Conservation (phyloP, 2,888 invertebrate species). For the Sarcophaga carnaria region DNA sequence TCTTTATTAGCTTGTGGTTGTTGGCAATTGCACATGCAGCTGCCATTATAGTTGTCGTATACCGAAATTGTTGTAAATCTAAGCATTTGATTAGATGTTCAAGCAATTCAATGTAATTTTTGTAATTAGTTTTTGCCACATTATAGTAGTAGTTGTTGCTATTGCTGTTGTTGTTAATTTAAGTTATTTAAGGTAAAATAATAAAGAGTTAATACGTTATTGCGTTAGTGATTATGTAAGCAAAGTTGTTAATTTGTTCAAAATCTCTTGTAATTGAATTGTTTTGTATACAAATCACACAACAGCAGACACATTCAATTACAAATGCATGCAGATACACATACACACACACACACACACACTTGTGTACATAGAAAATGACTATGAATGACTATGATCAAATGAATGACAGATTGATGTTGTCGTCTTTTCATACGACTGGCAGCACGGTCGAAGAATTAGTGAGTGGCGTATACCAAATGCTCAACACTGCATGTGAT, state of each 20-base stretch:
- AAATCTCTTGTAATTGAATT: conserved; percentile 49
- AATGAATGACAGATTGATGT: no score
- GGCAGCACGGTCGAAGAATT: no score
- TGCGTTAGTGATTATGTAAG: conserved; percentile 39
- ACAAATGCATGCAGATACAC: conserved; percentile 11
- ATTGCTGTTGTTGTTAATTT: conserved; percentile 18
- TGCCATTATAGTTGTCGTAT: no score
- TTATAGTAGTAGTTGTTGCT: background rate
- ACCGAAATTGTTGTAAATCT: background rate
- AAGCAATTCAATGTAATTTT: background rate
- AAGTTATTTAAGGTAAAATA: conserved; percentile 9
- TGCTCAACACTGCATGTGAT: no score
- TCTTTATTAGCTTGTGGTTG: background rate
- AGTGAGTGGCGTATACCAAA: no score
- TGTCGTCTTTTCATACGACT: no score
- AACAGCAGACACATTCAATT: background rate
- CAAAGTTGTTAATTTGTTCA: conserved; percentile 44
- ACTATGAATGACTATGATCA: background rate
- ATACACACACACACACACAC: background rate
- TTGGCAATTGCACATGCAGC: background rate
- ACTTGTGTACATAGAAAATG: background rate
- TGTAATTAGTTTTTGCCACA: background rate
- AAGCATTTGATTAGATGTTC: background rate
- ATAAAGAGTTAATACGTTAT: conserved; percentile 31
- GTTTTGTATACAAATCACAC: conserved; percentile 25